These are phyloP conservation scores for Fregetta grallaria DNA, from an alignment of 2,113 vertebrate genomes.

Conservation along the genomic window DNA sequence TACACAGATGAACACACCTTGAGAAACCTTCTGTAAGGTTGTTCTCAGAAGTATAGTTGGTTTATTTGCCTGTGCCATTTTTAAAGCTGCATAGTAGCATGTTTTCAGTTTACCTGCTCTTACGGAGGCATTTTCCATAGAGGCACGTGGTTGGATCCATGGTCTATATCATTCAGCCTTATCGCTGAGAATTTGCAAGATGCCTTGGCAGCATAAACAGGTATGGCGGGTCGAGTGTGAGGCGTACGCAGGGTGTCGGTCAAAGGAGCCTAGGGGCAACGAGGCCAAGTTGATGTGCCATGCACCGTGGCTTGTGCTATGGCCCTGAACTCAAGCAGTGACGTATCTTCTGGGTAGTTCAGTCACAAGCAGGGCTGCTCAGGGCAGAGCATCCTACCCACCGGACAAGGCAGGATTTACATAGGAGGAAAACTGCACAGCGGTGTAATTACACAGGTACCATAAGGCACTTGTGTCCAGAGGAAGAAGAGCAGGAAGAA, in stretches of 20 bases:
- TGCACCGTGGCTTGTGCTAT: not conserved
- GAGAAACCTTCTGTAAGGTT: not conserved
- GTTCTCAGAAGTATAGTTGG: not conserved
- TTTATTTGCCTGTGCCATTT: not conserved
- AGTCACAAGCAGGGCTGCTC: not conserved
- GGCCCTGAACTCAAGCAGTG: not conserved
- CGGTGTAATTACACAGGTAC: not conserved
- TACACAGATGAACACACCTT: not conserved
- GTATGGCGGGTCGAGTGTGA: not conserved
- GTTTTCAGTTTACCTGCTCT: not conserved
- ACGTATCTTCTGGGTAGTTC: not conserved
- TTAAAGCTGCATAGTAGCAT: not conserved
- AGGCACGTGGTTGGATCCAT: fast-evolving
- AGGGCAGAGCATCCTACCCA: not conserved
- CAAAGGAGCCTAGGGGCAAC: fast-evolving
- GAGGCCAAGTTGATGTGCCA: not conserved
- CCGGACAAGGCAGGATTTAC: not conserved
- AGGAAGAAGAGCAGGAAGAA: not conserved
- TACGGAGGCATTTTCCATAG: not conserved
- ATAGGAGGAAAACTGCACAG: not conserved
- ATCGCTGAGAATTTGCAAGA: not conserved
- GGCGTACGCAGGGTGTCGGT: fast-evolving
- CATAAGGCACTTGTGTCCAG: not conserved
- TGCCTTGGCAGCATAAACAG: not conserved
- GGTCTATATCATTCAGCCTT: not conserved